Percentiles rank a stretch among this genome's conserved stretches.
phyloP scores from a whole-genome alignment of 1,140 invertebrate species.

The Conus ventricosus region DNA sequence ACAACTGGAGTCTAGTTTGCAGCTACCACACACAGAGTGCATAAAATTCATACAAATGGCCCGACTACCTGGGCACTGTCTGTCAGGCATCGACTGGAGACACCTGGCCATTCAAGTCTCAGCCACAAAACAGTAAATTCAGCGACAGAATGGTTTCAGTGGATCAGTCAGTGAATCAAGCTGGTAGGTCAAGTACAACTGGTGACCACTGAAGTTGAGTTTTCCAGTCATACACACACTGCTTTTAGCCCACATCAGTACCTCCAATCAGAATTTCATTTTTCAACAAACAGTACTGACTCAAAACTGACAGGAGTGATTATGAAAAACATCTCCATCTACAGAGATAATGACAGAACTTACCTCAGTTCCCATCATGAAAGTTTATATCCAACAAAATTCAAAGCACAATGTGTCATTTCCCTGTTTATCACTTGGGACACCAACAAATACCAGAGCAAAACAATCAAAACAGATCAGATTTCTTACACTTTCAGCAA shows the following conservation, averaged over 20 bases:
- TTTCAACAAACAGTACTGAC: background rate
- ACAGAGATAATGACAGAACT: background rate
- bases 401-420: background rate
- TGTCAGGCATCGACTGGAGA: background rate
- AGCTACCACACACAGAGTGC: background rate
- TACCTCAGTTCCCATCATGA: background rate
- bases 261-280: background rate
- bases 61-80: background rate
- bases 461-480: background rate
- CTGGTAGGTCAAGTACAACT: background rate
- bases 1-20: background rate
- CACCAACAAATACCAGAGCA: background rate
- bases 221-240: background rate
- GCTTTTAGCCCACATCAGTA: background rate
- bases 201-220: background rate
- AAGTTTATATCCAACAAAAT: background rate
- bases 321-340: background rate
- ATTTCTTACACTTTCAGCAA: too few species aligned
- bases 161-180: background rate
- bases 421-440: background rate
- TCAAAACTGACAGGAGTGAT: background rate
- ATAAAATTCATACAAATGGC: background rate
- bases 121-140: background rate
- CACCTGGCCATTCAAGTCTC: background rate
- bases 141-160: background rate